phyloP scores from a whole-genome alignment of 2,113 vertebrate species.

The Anser brachyrhynchus region DNA sequence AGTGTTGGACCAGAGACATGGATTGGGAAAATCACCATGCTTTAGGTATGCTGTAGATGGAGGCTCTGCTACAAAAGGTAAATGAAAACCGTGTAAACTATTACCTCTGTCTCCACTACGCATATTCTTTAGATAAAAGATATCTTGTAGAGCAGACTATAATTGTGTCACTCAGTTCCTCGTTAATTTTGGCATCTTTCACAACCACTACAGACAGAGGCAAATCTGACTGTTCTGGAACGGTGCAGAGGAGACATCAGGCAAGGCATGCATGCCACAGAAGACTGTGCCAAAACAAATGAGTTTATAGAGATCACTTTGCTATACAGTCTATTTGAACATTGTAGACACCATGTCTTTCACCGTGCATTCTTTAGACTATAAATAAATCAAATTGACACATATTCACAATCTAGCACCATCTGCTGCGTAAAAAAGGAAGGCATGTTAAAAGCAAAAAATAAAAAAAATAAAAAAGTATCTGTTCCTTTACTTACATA shows the following conservation, averaged over 20 bases:
- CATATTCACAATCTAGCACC: slow-evolving; percentile 70
- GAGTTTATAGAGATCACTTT: slow-evolving; percentile 31
- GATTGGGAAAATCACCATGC: background rate
- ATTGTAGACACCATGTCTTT: slow-evolving; percentile 47
- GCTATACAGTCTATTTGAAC: slow-evolving; percentile 38
- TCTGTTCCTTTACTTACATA: background rate
- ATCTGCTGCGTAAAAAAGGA: slow-evolving; percentile 50
- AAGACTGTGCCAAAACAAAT: slow-evolving; percentile 51
- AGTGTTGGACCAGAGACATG: background rate
- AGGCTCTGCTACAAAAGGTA: background rate
- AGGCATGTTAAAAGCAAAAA: slow-evolving; percentile 21
- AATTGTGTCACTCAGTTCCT: background rate
- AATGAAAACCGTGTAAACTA: background rate
- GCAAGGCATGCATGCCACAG: background rate
- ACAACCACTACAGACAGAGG: background rate
- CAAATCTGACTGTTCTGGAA: slow-evolving; percentile 6
- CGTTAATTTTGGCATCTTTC: background rate
- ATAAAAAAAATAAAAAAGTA: background rate
- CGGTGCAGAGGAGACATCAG: slow-evolving; percentile 8
- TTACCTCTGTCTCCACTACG: background rate
- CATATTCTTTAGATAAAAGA: background rate
- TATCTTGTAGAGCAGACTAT: background rate
- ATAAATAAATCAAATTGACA: slow-evolving; percentile 67
- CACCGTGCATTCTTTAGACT: slow-evolving; percentile 6
- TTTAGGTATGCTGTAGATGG: background rate